These are phyloP conservation scores for Phocoena phocoena DNA, from an alignment of 2,113 vertebrate species.

Conservation along the genomic window DNA sequence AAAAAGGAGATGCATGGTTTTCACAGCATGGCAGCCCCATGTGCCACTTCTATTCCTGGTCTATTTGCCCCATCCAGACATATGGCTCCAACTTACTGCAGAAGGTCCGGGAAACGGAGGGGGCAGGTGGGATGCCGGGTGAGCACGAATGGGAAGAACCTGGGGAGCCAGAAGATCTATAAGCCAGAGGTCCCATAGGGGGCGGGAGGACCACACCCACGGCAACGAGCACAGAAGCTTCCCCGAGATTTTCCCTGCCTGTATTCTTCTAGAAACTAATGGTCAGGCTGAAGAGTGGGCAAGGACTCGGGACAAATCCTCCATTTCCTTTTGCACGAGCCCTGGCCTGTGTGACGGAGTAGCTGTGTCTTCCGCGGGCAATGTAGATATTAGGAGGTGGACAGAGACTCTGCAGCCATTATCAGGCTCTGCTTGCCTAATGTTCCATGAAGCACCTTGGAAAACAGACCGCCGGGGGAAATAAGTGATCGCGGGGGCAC, in stretches of 20 bases:
- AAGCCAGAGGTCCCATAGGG: rapidly evolving
- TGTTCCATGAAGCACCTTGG: not conserved
- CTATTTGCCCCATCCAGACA: not conserved
- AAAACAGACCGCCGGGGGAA: not conserved
- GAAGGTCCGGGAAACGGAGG: rapidly evolving
- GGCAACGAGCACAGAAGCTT: no score
- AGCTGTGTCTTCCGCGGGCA: rapidly evolving
- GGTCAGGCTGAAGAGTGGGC: not conserved
- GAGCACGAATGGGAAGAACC: rapidly evolving
- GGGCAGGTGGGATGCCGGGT: rapidly evolving
- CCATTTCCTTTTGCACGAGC: rapidly evolving
- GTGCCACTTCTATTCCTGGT: rapidly evolving
- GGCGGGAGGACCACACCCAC: rapidly evolving
- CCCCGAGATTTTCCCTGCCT: rapidly evolving
- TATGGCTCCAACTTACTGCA: not conserved
- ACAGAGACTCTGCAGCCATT: not conserved
- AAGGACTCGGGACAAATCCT: not conserved
- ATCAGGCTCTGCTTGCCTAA: not conserved
- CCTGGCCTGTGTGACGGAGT: rapidly evolving
- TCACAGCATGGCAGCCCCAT: rapidly evolving
- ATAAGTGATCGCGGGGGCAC: not conserved
- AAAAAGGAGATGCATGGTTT: not conserved
- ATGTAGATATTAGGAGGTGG: rapidly evolving
- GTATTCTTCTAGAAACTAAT: not conserved
- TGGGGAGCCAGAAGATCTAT: rapidly evolving